Percentiles rank a stretch among this genome's conserved stretches.
Evolutionary conservation across 2,797 vertebrate species (phyloP).

Genomic region (Microhierax caerulescens): DNA sequence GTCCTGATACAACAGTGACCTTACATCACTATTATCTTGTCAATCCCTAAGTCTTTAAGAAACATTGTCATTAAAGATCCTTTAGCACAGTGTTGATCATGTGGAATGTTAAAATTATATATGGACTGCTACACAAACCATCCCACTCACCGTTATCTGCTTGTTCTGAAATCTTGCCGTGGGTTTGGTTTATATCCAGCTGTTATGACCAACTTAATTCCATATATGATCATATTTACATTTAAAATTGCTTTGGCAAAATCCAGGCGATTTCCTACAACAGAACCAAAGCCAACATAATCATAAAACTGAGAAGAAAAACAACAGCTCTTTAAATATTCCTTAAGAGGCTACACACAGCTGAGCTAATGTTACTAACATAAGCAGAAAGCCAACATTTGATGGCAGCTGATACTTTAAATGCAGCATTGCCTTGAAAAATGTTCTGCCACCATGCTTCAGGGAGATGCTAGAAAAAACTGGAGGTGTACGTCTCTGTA

Average conservation of each 20-base stretch:
- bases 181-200: background rate
- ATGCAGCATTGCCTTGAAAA: background rate
- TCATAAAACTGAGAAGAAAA: background rate
- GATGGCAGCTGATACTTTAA: background rate
- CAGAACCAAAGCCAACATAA: background rate
- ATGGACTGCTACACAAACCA: background rate
- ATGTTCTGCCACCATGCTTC: background rate
- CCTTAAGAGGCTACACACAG: background rate
- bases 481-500: background rate
- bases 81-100: background rate
- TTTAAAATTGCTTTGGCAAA: background rate
- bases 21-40: background rate
- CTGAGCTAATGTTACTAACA: background rate
- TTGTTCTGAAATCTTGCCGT: background rate
- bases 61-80: background rate
- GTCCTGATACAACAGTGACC: background rate
- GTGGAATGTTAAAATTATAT: background rate
- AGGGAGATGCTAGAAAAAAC: accelerated
- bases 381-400: background rate
- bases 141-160: background rate
- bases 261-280: background rate
- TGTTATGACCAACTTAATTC: background rate
- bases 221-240: background rate
- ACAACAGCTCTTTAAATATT: background rate
- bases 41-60: background rate